Base-by-base conservation (phyloP, 2,888 invertebrate species). In the Cheilosia urbana region DNA sequence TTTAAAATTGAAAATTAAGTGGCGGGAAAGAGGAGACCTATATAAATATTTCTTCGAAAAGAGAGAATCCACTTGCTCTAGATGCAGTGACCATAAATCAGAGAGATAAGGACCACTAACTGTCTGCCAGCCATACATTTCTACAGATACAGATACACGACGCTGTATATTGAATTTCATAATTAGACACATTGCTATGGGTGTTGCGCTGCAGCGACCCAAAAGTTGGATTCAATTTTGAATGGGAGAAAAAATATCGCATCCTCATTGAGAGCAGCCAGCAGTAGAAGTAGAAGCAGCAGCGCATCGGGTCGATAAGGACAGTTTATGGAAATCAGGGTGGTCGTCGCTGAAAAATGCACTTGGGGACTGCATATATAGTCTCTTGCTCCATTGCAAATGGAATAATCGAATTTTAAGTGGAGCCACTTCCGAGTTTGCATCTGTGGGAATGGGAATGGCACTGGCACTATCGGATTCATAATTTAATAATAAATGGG, bases 21-120 rank as follows among this genome's bases (percentile, higher is more conserved):
- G 7, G n/a, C 15, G 30, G 30, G 13, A 34, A 45, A 47, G 34
- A 17, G 34, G 15, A 47, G 13, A 51, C 37, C 45, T 47, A 45
- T 21, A 27, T 37, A 34, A 7, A 24, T 19, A 51, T 4, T 37
- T 37, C 37, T 37, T 37, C 13, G 13, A 13, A 37, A 2, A 53
- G 37, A 42, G 6, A 57, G 19, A 37, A 27, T 77, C 65, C 76
- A 81, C 85, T 85, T 85, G 85, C 68, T 85, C 81, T 76, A 85
- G 81, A 85, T 81, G 76, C 81, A 81, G 76, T 58, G 62, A 60
- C 72, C 72, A 85, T 85, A 81, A 85, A 85, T 85, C 85, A 85
- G 76, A 63, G 45, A 81, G 85, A 85, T 85, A 85, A 81, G 85
- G 76, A 81, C 81, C 85, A 85, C 81, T 85, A 77, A 81, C 85